Base-by-base conservation (phyloP, 2,113 vertebrate genomes). In the Leptocoma aspasia region DNA sequence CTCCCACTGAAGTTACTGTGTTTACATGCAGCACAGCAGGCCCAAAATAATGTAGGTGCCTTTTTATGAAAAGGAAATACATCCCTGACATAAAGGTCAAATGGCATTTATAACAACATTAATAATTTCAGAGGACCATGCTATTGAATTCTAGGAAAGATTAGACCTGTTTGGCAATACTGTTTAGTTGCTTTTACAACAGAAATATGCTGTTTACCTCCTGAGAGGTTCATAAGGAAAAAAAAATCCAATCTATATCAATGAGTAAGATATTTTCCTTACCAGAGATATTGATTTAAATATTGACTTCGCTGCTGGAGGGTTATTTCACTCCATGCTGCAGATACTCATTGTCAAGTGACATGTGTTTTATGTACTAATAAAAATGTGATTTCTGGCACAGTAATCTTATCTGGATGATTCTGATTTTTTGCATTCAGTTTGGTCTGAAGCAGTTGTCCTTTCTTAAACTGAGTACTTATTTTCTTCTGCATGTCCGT, bases 241-340 rank as follows among this genome's bases (percentile, higher is more conserved):
- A 97, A 96, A 96, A 97, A 95, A 81, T 81, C 54, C 92, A 91
- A 92, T 95, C 86, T 84, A 41, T 90, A 95, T 96, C 95, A 94
- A 95, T 95, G 85, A 96, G 94, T 95, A 97, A 97, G 95, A 95
- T 96, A 90, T 97, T 97, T 97, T 96, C 94, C 95, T 95, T 95
- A 95, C 95, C 56, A 85, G 93, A 95, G 85, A 82, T 97, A 98
- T 98, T 94, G 98, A 97, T 96, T 94, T 96, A 96, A 92, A 92
- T 96, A 97, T 97, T 94, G 96, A 97, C 92, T 96, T 97, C 17
- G 0, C 96, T 92, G 82, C 86, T 93, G 90, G 94, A 86, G 90
- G 75, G 70, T 96, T 97, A 80, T 97, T 97, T 95, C 64, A 61
- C 76, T 91, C 45, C 37, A 24, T 77, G 70, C 73, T 61, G 90